phyloP scores from a whole-genome alignment of 2,797 vertebrate species.

The Hippopotamyrus pictus region DNA sequence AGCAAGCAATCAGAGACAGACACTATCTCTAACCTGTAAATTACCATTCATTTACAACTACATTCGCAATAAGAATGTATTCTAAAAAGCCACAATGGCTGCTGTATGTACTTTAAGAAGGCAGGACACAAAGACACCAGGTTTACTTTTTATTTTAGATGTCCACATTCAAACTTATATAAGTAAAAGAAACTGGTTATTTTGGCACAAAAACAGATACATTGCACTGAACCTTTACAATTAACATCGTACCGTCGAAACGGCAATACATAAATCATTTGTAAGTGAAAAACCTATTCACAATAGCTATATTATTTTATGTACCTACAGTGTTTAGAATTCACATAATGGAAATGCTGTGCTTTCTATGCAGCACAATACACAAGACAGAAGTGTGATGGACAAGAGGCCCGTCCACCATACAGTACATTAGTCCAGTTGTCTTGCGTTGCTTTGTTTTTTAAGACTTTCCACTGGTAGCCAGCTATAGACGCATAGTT shows the following conservation, averaged over 20 bases:
- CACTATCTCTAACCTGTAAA: background rate
- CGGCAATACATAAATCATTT: slow-evolving; percentile 19
- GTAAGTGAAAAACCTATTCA: background rate
- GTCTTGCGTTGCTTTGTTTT: background rate
- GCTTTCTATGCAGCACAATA: slow-evolving; percentile 16
- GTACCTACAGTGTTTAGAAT: background rate
- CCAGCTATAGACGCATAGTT: slow-evolving; percentile 20
- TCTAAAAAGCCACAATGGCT: background rate
- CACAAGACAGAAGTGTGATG: background rate
- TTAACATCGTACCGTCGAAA: slow-evolving; percentile 18
- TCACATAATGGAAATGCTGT: slow-evolving; percentile 8
- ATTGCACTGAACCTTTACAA: background rate
- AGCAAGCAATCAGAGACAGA: background rate
- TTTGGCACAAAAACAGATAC: slow-evolving; percentile 19
- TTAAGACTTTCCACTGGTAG: background rate
- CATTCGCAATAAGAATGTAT: background rate
- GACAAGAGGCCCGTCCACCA: background rate
- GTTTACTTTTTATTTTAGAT: slow-evolving; percentile 15
- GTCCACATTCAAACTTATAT: slow-evolving; percentile 2
- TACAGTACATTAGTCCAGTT: slow-evolving; percentile 14
- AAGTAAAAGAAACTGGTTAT: slow-evolving; percentile 4
- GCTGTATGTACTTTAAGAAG: background rate
- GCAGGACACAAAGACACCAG: background rate
- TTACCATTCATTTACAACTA: background rate
- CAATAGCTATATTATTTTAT: background rate